Base-by-base conservation (phyloP, 2,113 vertebrate genomes). In the Neolamprologus kungweensis region DNA sequence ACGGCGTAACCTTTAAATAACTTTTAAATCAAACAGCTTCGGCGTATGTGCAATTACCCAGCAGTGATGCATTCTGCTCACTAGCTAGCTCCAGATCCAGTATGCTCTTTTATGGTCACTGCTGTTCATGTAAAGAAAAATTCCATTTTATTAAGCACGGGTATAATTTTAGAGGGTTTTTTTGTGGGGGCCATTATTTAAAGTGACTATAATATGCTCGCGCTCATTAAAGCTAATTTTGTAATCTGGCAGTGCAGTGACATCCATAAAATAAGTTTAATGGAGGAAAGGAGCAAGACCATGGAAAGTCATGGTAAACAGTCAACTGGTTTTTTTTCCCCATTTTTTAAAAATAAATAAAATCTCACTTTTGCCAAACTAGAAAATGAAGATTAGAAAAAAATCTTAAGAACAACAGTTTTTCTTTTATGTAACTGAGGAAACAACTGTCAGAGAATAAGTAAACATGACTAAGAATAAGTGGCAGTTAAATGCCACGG, bases 41-140 rank as follows among this genome's bases (percentile, higher is more conserved):
- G 50, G 85, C 5, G 11, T 75, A 80, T 87, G 50, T 84, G 73
- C 65, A 84, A 84, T 92, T 85, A 80, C 81, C 65, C 60, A 80
- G 51, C 85, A 83, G 86, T 60, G 63, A 90, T 89, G 90, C 86
- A 53, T 87, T 92, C 33, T 19, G 51, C 65, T 81, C 55, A 50
- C 60, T 31, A 47, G 37, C 68, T 42, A 53, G 51, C 60, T 42
- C 26, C 60, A 80, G 73, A 55, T 83, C 65, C n/a, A 11, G 50
- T 40, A 42, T 89, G 88, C 45, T 87, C 88, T 89, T 88, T 86
- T 89, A 89, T 92, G 82, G 81, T 83, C 84, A 87, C 42, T 17
- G 21, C 37, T 87, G 82, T 58, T 85, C 21, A 80, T 89, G 51
- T 80, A 80, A 33, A 84, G 55, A 60, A 80, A 60, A 50, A 82